phyloP scores from a whole-genome alignment of 2,113 vertebrate species.

The Dunckerocampus dactyliophorus region DNA sequence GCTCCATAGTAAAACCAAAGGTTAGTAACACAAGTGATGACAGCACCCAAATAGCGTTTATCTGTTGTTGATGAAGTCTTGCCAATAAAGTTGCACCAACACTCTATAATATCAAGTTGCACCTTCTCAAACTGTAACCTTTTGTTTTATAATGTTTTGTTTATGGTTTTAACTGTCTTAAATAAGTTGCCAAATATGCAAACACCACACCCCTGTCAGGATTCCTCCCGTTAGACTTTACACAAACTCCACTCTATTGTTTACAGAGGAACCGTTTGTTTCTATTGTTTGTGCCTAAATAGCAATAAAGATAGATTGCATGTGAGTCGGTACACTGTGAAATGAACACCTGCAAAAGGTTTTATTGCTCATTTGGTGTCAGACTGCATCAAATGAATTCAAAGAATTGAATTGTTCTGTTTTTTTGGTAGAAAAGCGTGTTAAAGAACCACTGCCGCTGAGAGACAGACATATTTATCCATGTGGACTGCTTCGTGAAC shows the following conservation, averaged over 20 bases:
- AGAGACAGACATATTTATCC: constrained; percentile 12
- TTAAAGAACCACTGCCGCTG: background rate
- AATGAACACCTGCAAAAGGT: no score
- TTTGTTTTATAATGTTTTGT: background rate
- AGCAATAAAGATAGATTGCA: background rate
- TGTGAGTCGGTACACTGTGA: background rate
- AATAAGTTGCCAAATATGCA: background rate
- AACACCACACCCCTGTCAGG: background rate
- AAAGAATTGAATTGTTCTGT: no score
- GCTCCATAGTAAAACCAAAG: no score
- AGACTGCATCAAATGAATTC: background rate
- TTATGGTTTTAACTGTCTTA: background rate
- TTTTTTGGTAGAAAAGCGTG: background rate
- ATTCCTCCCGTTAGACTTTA: background rate
- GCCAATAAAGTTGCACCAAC: constrained; percentile 1
- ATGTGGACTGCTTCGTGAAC: constrained; percentile 3
- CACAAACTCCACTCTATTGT: background rate
- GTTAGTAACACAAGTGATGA: constrained; percentile 16
- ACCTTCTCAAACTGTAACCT: background rate
- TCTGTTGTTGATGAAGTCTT: constrained; percentile 7
- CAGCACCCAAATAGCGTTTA: constrained; percentile 10
- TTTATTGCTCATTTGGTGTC: no score
- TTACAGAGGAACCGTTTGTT: background rate
- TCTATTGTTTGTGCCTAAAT: background rate
- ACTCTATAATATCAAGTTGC: background rate